A percentile compares a stretch with the other conserved stretches of the same genome.
Conservation (phyloP, 2,797 vertebrate species). For the Eurystomus glaucurus region DNA sequence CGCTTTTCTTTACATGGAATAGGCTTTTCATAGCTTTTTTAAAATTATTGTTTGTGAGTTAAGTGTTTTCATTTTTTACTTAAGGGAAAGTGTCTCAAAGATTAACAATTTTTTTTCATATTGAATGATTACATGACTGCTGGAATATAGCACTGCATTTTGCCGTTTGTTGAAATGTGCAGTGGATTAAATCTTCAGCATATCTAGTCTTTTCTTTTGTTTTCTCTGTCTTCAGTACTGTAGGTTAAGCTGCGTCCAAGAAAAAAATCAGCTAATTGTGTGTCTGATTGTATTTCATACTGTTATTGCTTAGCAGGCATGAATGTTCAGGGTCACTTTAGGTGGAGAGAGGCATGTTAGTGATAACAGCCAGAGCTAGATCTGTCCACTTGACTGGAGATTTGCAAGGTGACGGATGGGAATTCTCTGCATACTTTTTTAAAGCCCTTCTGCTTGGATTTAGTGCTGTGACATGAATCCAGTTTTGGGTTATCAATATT, state of each 20-base stretch:
- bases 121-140: neutral
- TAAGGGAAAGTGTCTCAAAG: neutral
- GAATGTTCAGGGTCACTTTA: slow-evolving; percentile 40
- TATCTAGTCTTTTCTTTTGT: neutral
- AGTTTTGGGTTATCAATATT: slow-evolving; percentile 8
- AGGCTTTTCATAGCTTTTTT: neutral
- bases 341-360: slow-evolving; percentile 23
- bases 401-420: slow-evolving; percentile 52
- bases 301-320: slow-evolving; percentile 15
- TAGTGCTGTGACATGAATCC: slow-evolving; percentile 30
- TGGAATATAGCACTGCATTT: neutral
- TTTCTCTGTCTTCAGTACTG: neutral
- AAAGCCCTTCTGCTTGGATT: slow-evolving; percentile 48
- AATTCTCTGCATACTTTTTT: slow-evolving; percentile 54
- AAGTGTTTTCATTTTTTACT: neutral
- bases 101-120: neutral
- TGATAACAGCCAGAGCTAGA: slow-evolving; percentile 45
- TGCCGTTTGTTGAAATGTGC: neutral
- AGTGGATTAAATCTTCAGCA: neutral
- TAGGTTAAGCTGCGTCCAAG: neutral
- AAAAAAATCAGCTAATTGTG: neutral
- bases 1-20: neutral
- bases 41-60: neutral
- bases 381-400: slow-evolving; percentile 33
- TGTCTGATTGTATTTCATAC: neutral